These are phyloP conservation scores for Drosophila demipolita DNA, from an alignment of 2,888 invertebrate genomes.

Conservation along the genomic window DNA sequence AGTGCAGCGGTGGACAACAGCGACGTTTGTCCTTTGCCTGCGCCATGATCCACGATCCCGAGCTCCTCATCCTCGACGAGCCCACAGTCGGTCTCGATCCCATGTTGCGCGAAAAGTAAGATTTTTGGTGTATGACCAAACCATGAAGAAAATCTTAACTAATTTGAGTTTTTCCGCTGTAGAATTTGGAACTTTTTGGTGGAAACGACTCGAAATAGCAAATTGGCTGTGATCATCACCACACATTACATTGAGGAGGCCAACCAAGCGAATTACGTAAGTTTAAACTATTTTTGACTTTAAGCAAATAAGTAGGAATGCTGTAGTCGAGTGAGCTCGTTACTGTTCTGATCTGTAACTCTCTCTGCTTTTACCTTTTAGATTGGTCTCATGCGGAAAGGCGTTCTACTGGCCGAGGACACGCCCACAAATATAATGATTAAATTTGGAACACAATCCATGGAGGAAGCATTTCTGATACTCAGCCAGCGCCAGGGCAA, in stretches of 20 bases:
- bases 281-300: constrained; percentile 40
- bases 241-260: constrained; percentile 98
- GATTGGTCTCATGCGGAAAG: constrained; percentile 96
- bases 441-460: constrained; percentile 89
- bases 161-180: constrained; percentile 57
- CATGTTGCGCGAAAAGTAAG: constrained; percentile 91
- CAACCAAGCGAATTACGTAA: constrained; percentile 91
- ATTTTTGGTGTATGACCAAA: background rate
- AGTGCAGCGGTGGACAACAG: constrained; percentile 95
- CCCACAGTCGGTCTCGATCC: constrained; percentile 98
- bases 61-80: constrained; percentile 95
- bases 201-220: constrained; percentile 89
- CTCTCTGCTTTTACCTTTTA: constrained; percentile 77
- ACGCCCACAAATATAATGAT: constrained; percentile 90
- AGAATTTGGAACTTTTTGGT: constrained; percentile 96
- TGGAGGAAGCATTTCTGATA: constrained; percentile 95
- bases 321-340: background rate
- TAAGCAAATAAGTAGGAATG: background rate
- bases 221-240: constrained; percentile 94
- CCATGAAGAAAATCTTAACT: background rate
- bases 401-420: constrained; percentile 93
- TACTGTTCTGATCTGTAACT: background rate
- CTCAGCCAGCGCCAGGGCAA: constrained; percentile 88
- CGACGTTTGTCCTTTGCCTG: constrained; percentile 95
- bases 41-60: constrained; percentile 94